Conservation (phyloP, 2,888 invertebrate genomes). For the Sclerodermus sp. region DNA sequence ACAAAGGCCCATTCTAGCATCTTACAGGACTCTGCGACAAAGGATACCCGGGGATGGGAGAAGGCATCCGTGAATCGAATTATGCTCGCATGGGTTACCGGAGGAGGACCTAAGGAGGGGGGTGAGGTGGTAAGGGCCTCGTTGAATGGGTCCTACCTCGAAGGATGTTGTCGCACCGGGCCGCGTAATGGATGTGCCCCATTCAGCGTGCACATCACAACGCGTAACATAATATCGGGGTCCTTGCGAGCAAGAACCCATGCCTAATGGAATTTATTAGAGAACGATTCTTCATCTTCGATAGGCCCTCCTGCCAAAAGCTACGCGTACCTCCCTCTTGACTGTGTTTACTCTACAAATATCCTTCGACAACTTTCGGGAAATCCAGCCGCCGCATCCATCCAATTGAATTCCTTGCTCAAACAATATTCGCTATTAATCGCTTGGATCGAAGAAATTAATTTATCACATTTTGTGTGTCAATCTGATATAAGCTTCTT, state of each 20-base stretch:
- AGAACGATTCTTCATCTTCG: constrained; percentile 20
- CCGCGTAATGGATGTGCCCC: constrained; percentile 48
- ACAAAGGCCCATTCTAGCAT: constrained; percentile 18
- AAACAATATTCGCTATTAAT: too few relatives aligned
- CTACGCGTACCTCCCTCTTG: too few relatives aligned
- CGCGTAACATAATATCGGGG: constrained; percentile 53
- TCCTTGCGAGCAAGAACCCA: constrained; percentile 47
- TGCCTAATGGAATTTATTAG: constrained; percentile 58
- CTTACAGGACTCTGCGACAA: constrained; percentile 6
- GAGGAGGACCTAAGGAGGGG: neutral
- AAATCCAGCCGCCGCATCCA: too few relatives aligned
- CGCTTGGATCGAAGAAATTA: too few relatives aligned
- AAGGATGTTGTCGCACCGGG: constrained; percentile 47
- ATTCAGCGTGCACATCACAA: constrained; percentile 41
- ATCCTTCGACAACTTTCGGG: too few relatives aligned
- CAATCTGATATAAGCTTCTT: too few relatives aligned
- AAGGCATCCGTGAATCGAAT: constrained; percentile 43
- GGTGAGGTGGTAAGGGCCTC: neutral
- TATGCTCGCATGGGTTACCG: constrained; percentile 40
- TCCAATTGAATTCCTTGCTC: too few relatives aligned
- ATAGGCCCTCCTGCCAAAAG: too few relatives aligned
- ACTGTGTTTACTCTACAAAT: too few relatives aligned
- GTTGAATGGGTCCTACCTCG: constrained; percentile 25
- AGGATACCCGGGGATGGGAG: constrained; percentile 20
- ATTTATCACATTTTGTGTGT: too few relatives aligned